phyloP scores from a whole-genome alignment of 2,888 invertebrate species.

The Drosophila fungiperda region DNA sequence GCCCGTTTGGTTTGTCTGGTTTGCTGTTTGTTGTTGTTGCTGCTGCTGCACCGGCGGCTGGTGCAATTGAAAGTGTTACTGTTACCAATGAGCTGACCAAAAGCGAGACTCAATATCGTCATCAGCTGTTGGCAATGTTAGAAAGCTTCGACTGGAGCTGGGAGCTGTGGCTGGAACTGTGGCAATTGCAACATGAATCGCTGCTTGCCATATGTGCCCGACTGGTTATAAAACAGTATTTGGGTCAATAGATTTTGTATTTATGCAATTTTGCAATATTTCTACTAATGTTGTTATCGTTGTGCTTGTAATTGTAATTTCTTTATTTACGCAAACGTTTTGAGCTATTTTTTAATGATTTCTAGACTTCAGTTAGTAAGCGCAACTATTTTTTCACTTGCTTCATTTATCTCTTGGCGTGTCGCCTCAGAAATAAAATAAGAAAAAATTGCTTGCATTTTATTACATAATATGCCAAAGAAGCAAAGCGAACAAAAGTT shows the following conservation, averaged over 20 bases:
- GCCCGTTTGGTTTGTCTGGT: slow-evolving; percentile 52
- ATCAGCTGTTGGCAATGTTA: slow-evolving; percentile 65
- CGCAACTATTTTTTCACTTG: slow-evolving; percentile 22
- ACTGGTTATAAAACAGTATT: slow-evolving; percentile 75
- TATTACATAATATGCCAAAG: slow-evolving; percentile 75
- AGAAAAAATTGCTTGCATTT: slow-evolving; percentile 39
- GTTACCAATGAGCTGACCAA: slow-evolving; percentile 63
- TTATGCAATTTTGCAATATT: slow-evolving; percentile 66
- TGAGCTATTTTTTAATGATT: slow-evolving; percentile 74
- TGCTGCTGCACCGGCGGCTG: slow-evolving; percentile 28
- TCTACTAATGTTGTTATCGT: slow-evolving; percentile 4
- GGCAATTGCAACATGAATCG: slow-evolving; percentile 60
- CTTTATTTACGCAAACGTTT: slow-evolving; percentile 75
- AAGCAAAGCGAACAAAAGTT: slow-evolving; percentile 55
- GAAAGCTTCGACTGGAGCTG: slow-evolving; percentile 52
- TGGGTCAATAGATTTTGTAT: slow-evolving; percentile 77
- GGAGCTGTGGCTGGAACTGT: slow-evolving; percentile 37
- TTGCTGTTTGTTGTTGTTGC: slow-evolving; percentile 19
- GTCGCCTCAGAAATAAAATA: slow-evolving; percentile 28
- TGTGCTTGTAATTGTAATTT: slow-evolving; percentile 39
- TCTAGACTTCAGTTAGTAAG: slow-evolving; percentile 49
- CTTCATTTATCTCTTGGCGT: slow-evolving; percentile 20
- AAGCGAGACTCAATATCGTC: slow-evolving; percentile 61
- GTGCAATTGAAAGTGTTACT: slow-evolving; percentile 76
- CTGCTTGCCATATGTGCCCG: slow-evolving; percentile 71